A percentile compares a stretch with the other conserved stretches of the same genome.
Evolutionary conservation across 1,140 invertebrate species (phyloP).

Genomic region (Magallana angulata): DNA sequence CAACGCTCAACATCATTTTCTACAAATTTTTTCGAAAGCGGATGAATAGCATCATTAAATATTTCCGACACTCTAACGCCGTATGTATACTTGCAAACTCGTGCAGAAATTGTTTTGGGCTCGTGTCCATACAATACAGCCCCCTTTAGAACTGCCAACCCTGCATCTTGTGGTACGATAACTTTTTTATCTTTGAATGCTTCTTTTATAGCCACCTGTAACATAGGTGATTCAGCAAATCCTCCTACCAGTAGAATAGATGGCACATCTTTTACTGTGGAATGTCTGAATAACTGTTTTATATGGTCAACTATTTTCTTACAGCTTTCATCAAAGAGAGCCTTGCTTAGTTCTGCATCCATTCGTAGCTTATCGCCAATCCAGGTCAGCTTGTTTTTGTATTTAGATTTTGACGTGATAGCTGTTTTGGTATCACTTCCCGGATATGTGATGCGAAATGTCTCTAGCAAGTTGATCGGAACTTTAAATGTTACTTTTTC

Average conservation of each 20-base stretch:
- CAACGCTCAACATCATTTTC: not conserved
- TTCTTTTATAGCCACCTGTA: slow-evolving; percentile 8
- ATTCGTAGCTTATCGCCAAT: slow-evolving; percentile 40
- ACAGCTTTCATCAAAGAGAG: slow-evolving; percentile 38
- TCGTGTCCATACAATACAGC: slow-evolving; percentile 49
- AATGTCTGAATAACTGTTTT: not conserved
- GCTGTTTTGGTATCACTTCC: not conserved
- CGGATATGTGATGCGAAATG: not conserved
- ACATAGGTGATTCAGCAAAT: slow-evolving; percentile 36
- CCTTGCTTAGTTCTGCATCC: not conserved
- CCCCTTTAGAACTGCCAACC: slow-evolving; percentile 39
- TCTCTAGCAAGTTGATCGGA: slow-evolving; percentile 23
- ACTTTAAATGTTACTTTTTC: slow-evolving; percentile 29
- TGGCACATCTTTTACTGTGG: not conserved
- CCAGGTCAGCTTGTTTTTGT: slow-evolving; percentile 1
- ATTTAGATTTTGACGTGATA: slow-evolving; percentile 26
- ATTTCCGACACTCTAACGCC: not conserved
- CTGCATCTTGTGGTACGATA: slow-evolving; percentile 40
- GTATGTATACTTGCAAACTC: slow-evolving; percentile 48
- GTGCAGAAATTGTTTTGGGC: slow-evolving; percentile 25
- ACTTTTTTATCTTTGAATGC: slow-evolving; percentile 32
- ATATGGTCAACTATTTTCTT: not conserved
- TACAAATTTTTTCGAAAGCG: not conserved
- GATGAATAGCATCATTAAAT: slow-evolving; percentile 11
- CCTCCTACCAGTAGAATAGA: slow-evolving; percentile 47